Percentiles rank a stretch among this genome's conserved stretches.
Evolutionary conservation across 2,888 invertebrate genomes (phyloP).

Genomic region (Labia minor): DNA sequence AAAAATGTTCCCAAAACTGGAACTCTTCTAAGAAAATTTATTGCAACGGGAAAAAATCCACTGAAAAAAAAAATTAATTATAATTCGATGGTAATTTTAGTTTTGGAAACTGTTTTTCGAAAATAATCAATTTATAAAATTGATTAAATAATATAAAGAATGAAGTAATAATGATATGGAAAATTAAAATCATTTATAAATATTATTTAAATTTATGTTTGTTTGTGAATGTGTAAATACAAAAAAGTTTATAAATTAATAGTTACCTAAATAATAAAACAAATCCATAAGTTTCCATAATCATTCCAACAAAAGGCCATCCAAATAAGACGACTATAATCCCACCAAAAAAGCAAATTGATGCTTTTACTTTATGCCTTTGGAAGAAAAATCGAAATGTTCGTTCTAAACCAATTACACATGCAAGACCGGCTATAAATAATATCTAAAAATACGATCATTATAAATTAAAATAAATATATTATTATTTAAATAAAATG

Average conservation of each 20-base stretch:
- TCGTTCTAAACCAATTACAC: constrained; percentile 90
- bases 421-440: constrained; percentile 87
- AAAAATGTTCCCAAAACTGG: constrained; percentile 83
- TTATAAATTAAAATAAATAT: constrained; percentile 24
- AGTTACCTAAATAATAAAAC: constrained; percentile 66
- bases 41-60: constrained; percentile 92
- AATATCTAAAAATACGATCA: constrained; percentile 66
- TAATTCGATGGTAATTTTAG: no score
- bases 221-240: constrained; percentile 1
- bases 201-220: neutral
- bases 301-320: constrained; percentile 94
- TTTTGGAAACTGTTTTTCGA: no score
- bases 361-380: constrained; percentile 84
- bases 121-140: no score
- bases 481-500: neutral
- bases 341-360: constrained; percentile 83
- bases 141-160: constrained; percentile 14
- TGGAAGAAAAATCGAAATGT: constrained; percentile 98
- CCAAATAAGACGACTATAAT: constrained; percentile 85
- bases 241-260: constrained; percentile 18
- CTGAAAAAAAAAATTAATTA: constrained; percentile 51
- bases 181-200: neutral
- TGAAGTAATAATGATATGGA: no score
- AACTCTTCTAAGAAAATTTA: constrained; percentile 88
- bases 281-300: constrained; percentile 94